Conservation (phyloP, 2,888 invertebrate genomes). For the Isoperla grammatica region DNA sequence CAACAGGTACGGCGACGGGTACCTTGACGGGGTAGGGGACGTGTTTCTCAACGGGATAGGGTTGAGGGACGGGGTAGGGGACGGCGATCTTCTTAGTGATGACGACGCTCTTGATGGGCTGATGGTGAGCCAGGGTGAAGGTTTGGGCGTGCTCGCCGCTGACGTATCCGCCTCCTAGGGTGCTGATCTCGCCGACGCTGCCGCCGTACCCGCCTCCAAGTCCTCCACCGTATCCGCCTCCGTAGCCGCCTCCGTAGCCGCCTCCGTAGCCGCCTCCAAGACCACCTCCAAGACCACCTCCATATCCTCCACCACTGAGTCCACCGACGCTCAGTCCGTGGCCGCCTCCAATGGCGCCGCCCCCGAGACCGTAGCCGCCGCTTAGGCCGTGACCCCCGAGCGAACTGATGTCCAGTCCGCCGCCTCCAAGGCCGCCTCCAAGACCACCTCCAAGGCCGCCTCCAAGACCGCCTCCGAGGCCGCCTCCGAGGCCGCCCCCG, state of each 20-base stretch:
- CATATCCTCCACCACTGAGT: neutral
- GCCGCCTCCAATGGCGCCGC: neutral
- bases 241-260: neutral
- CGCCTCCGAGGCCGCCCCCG: too few species aligned
- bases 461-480: neutral
- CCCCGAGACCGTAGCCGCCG: neutral
- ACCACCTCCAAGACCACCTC: neutral
- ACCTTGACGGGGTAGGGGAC: constrained; percentile 42
- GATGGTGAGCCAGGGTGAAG: constrained; percentile 2
- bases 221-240: constrained; percentile 12
- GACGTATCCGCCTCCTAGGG: constrained; percentile 38
- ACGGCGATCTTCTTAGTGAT: constrained; percentile 27
- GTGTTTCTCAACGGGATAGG: constrained; percentile 43
- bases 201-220: constrained; percentile 46
- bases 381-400: neutral
- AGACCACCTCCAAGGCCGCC: neutral
- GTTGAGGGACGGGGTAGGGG: constrained; percentile 37
- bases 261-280: constrained; percentile 11
- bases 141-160: constrained; percentile 10
- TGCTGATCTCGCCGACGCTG: constrained; percentile 38
- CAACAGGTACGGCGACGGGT: constrained; percentile 50
- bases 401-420: neutral
- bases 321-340: neutral
- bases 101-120: constrained; percentile 23
- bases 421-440: neutral